Evolutionary conservation across 2,113 vertebrate species (phyloP), one percentile per base, ranked within the genome.

Genomic region (Corvus moneduloides): DNA sequence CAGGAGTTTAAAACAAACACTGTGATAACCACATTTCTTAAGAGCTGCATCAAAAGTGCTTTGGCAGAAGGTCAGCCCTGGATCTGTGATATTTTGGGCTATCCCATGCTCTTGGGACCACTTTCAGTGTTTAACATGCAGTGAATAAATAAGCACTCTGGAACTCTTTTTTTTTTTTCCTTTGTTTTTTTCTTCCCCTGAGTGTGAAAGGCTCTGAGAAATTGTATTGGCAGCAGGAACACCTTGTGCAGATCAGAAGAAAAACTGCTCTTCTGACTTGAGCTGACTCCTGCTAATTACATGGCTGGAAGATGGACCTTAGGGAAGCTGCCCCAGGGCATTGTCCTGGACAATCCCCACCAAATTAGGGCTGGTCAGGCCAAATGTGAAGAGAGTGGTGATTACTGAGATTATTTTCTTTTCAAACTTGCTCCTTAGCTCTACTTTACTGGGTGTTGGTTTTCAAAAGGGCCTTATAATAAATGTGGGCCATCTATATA

Each of bases 381-480:
- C 32, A 7, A 90, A 84, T 89, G 76, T 2, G 0, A 66, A 93
- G 80, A 44, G 55, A 61, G 95, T 67, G 68, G 87, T 88, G 92
- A 94, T 96, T 95, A 84, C 75, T 12, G 23, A 91, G 89, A 93
- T 87, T 89, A 84, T 94, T 97, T 96, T 94, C 81, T 94, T 95
- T 97, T 87, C 79, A 93, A 80, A 62, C 63, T 33, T 39, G 52
- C 86, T 93, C 66, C 81, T 94, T 92, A 94, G 82, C 93, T 93
- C 43, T 88, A 55, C 20, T 96, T 89, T 95, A 66, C 90, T 96
- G 96, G 90, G 91, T 95, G 95, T 90, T 97, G 91, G 90, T 94
- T 97, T 97, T 96, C 93, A 95, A 88, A 89, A 87, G 81, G 91
- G 72, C 79, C 83, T 95, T 95, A 95, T 96, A 93, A 96, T 94